Conservation (phyloP, 2,888 invertebrate species). For the Drosophila lutescens region DNA sequence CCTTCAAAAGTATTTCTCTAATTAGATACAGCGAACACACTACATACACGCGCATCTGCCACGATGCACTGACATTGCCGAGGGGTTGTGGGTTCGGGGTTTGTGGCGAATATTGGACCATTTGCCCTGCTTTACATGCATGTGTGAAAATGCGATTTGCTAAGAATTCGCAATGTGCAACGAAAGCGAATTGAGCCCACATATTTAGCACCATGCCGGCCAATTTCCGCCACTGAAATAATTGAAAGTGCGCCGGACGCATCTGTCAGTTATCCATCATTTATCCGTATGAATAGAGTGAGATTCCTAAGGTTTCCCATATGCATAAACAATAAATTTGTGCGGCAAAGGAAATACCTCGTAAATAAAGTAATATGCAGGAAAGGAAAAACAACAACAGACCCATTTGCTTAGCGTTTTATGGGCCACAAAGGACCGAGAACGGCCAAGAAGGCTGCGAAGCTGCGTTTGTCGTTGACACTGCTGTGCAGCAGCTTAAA, state of each 20-base stretch:
- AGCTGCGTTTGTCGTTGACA: constrained; percentile 40
- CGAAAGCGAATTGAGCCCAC: constrained; percentile 26
- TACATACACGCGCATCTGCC: constrained; percentile 24
- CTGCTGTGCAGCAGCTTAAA: constrained; percentile 55
- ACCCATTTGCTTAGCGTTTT: constrained; percentile 45
- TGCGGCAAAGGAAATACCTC: constrained; percentile 3
- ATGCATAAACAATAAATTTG: constrained; percentile 1
- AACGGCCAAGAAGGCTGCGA: constrained; percentile 1
- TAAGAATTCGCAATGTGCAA: constrained; percentile 39
- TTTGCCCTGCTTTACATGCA: constrained; percentile 47
- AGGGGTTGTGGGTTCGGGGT: constrained; percentile 4
- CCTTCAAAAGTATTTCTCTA: constrained; percentile 81
- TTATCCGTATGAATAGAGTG: constrained; percentile 5
- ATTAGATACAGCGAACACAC: constrained; percentile 71
- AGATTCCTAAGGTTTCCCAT: not conserved
- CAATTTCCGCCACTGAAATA: constrained; percentile 38
- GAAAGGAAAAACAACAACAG: constrained; percentile 22
- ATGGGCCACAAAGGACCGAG: constrained; percentile 52
- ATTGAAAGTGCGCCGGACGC: constrained; percentile 42
- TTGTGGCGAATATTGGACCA: constrained; percentile 26
- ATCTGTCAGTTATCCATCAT: constrained; percentile 44
- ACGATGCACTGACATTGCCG: constrained; percentile 32
- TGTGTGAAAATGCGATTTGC: constrained; percentile 54
- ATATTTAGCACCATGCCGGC: constrained; percentile 30
- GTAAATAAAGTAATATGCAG: constrained; percentile 33